These are phyloP conservation scores for Phasia obesa DNA, from an alignment of 2,888 invertebrate genomes.

Conservation along the genomic window DNA sequence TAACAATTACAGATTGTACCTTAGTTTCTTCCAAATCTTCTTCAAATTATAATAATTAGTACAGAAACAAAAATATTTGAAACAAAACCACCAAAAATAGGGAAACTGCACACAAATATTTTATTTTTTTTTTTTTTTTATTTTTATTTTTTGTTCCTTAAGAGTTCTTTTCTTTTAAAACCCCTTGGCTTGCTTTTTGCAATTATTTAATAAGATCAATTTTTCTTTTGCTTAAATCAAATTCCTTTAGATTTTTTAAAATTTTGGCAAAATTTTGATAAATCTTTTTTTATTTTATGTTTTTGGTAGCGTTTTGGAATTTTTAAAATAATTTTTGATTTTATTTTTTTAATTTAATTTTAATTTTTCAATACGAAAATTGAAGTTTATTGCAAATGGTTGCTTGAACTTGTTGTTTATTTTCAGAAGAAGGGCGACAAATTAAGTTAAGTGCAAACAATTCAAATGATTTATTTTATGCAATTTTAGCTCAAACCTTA, in stretches of 20 bases:
- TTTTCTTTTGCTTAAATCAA: conserved; percentile 30
- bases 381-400: conserved; percentile 62
- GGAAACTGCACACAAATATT: conserved; percentile 4
- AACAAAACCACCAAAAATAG: conserved; percentile 72
- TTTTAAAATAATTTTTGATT: conserved; percentile 72
- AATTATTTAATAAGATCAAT: conserved; percentile 13
- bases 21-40: conserved; percentile 18
- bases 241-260: conserved; percentile 37
- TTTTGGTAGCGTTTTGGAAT: conserved; percentile 73
- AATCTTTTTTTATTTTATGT: conserved; percentile 66
- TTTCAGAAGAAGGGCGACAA: background rate
- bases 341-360: conserved; percentile 65
- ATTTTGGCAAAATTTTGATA: conserved; percentile 72
- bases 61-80: conserved; percentile 60
- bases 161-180: conserved; percentile 5
- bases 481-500: background rate
- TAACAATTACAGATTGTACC: background rate
- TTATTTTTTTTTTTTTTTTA: conserved; percentile 12
- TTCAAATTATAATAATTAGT: conserved; percentile 13
- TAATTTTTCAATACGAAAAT: conserved; percentile 38
- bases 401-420: conserved; percentile 31
- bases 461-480: background rate
- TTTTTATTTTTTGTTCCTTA: conserved; percentile 26
- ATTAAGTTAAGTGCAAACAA: background rate
- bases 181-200: background rate